Evolutionary conservation across 2,797 vertebrate species (phyloP).

Genomic region (Clarias platycephalus): DNA sequence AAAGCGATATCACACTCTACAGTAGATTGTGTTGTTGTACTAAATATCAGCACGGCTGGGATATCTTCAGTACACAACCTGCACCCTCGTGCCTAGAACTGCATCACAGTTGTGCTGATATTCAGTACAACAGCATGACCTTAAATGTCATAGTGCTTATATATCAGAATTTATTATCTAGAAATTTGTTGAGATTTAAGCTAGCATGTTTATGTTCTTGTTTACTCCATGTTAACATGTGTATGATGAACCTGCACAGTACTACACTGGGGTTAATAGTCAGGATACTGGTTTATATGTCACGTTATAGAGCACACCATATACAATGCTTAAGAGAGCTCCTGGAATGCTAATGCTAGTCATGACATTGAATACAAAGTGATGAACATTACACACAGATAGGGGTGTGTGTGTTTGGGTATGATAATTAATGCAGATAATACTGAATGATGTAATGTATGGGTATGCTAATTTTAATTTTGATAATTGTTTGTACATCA

Average conservation of each 20-base stretch:
- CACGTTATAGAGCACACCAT: background rate
- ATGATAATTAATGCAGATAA: background rate
- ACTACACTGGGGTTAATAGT: background rate
- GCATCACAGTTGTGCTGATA: too few relatives aligned
- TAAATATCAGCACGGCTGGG: too few relatives aligned
- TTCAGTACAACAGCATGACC: too few relatives aligned
- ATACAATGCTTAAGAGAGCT: background rate
- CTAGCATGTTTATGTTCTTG: background rate
- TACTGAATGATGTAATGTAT: background rate
- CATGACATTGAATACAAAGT: too few relatives aligned
- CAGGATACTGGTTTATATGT: background rate
- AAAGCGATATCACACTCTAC: too few relatives aligned
- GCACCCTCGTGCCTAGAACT: too few relatives aligned
- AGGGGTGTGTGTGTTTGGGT: too few relatives aligned
- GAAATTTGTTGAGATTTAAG: background rate
- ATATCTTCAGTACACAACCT: too few relatives aligned
- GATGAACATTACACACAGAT: too few relatives aligned
- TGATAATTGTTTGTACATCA: background rate
- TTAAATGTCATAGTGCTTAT: too few relatives aligned
- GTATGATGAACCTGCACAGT: background rate
- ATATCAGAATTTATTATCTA: background rate
- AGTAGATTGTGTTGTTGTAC: too few relatives aligned
- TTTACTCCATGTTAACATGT: background rate
- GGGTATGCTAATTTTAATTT: background rate
- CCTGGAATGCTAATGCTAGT: background rate